Conservation (phyloP, 2,797 vertebrate genomes). For the Chloroceryle inda region DNA sequence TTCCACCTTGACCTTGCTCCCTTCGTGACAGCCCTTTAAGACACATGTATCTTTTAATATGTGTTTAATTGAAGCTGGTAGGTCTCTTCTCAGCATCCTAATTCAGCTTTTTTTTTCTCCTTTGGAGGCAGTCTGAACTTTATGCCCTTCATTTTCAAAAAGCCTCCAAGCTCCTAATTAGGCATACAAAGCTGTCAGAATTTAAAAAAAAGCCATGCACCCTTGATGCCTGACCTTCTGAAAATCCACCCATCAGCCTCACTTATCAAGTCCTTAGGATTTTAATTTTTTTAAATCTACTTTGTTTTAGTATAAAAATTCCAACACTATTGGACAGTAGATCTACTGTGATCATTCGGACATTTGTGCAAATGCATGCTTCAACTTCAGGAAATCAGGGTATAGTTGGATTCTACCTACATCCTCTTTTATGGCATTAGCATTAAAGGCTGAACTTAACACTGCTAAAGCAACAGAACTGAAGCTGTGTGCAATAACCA, state of each 20-base stretch:
- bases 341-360: background rate
- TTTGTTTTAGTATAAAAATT: background rate
- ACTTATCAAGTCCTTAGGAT: background rate
- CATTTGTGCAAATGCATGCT: background rate
- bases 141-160: background rate
- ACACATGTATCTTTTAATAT: background rate
- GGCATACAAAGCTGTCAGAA: rapidly evolving
- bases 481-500: background rate
- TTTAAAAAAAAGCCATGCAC: background rate
- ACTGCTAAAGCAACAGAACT: background rate
- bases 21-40: background rate
- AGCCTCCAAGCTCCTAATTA: background rate
- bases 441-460: background rate
- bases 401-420: background rate
- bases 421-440: background rate
- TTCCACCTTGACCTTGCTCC: background rate
- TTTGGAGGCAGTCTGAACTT: background rate
- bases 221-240: background rate
- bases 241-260: background rate
- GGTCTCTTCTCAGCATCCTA: background rate
- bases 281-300: background rate
- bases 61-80: background rate
- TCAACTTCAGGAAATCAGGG: background rate
- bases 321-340: background rate
- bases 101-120: background rate